Evolutionary conservation across 2,888 invertebrate species (phyloP), one percentile per base, ranked within the genome.

Genomic region (Erebia palarica): DNA sequence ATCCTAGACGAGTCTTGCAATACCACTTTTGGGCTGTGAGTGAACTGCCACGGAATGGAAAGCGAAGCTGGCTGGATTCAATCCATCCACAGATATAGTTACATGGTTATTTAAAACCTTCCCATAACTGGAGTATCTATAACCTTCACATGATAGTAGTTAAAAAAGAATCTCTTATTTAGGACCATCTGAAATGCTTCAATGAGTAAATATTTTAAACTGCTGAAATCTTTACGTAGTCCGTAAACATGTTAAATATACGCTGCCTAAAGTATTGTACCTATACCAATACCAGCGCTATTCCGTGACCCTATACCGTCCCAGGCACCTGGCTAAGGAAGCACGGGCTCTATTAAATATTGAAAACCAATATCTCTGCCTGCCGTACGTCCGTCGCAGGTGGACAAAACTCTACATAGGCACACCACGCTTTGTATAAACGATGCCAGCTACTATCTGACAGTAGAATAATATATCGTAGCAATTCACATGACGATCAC

Each of bases 361-460:
- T 82, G 78, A 81, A 79, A 77, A 79, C 77, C 80, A 79, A 80
- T 81, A 80, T 78, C 77, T 73, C 70, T 71, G 68, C 67, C 44
- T n/a, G 9, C 60, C 60, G 59, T 53, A 16, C 60, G 59, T 27
- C 71, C 74, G 72, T 57, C 74, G 76, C 77, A 77, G 76, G 78
- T 69, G 76, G 75, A 70, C 68, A 58, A 60, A 65, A 55, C 68
- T 65, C 27, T 68, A 51, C 68, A 53, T 53, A 16, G 10, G 9
- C 3, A 53, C 9, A 53, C 10, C 9, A 53, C 18, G 58, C 44
- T 16, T 9, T 4, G 10, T 27, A 1, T 36, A 42, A 18, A 60
- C 44, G 5, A 11, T 10, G 60, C 60, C 4, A 60, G 18, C 16
- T 11, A 3, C 60, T 60, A 13, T 1, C 16, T 53, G 16, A 8